Evolutionary conservation across 2,113 vertebrate species (phyloP).

Genomic region (Grammomys surdaster): DNA sequence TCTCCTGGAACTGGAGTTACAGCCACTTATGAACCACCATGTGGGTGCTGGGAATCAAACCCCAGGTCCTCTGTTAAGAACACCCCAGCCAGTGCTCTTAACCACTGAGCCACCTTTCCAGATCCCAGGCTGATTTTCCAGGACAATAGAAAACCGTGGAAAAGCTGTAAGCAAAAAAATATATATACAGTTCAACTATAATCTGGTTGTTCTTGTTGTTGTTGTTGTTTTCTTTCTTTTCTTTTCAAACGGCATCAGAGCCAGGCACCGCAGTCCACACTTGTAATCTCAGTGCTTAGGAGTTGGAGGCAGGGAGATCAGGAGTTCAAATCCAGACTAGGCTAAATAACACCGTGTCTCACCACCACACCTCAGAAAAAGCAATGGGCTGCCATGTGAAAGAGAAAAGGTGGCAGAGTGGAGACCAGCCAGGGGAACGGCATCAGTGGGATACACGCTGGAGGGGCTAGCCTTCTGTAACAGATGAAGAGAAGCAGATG

Average conservation of each 20-base stretch:
- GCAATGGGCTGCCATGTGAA: not conserved
- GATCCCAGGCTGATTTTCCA: not conserved
- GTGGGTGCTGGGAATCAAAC: not conserved
- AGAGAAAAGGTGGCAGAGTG: not conserved
- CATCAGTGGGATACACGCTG: not conserved
- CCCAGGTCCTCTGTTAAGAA: not conserved
- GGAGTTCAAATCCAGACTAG: not conserved
- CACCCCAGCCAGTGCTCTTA: not conserved
- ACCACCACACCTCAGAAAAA: not conserved
- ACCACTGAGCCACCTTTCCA: not conserved
- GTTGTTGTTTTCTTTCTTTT: not conserved
- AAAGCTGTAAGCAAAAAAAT: not conserved
- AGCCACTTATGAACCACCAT: not conserved
- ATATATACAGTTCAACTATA: not conserved
- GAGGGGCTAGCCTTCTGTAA: not conserved
- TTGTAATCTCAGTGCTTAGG: not conserved
- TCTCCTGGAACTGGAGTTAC: not conserved
- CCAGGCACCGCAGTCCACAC: not conserved
- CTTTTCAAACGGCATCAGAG: not conserved
- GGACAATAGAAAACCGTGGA: not conserved
- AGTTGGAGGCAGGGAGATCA: not conserved
- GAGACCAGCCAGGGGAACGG: not conserved
- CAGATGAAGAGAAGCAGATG: not conserved
- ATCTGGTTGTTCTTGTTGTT: not conserved
- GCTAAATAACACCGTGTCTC: not conserved